Evolutionary conservation across 2,888 invertebrate genomes (phyloP).

Genomic region (Chymomyza procnemis): DNA sequence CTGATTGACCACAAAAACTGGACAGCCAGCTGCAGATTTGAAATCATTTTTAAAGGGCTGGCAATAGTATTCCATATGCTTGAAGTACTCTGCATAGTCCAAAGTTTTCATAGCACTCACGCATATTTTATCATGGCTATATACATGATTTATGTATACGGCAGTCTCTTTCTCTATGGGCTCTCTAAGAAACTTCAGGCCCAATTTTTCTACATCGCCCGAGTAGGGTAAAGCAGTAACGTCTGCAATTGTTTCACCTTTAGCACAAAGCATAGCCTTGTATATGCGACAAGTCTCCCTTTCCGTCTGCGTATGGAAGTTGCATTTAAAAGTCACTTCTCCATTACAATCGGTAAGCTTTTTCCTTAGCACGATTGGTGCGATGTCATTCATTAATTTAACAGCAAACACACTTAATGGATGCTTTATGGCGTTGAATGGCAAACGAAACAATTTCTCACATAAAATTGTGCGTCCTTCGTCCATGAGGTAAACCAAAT

Average conservation of each 20-base stretch:
- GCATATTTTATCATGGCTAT: neutral
- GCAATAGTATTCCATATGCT: neutral
- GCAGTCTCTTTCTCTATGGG: neutral
- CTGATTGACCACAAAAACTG: neutral
- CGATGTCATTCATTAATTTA: neutral
- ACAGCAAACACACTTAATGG: slow-evolving; percentile 4
- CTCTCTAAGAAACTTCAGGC: neutral
- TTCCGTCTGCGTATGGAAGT: neutral
- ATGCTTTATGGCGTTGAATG: neutral
- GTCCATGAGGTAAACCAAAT: slow-evolving; percentile 2
- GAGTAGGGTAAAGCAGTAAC: neutral
- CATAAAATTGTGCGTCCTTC: neutral
- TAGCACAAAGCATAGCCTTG: neutral
- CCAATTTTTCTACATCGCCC: neutral
- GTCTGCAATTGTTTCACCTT: neutral
- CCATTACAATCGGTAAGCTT: neutral
- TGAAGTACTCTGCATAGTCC: neutral
- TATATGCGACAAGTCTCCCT: neutral
- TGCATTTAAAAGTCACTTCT: neutral
- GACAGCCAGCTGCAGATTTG: neutral
- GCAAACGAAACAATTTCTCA: neutral
- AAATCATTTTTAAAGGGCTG: neutral
- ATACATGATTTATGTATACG: neutral
- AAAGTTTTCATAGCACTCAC: neutral
- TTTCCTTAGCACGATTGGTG: neutral